Conservation (phyloP, 2,113 vertebrate genomes). For the Rhinolophus ferrumequinum region DNA sequence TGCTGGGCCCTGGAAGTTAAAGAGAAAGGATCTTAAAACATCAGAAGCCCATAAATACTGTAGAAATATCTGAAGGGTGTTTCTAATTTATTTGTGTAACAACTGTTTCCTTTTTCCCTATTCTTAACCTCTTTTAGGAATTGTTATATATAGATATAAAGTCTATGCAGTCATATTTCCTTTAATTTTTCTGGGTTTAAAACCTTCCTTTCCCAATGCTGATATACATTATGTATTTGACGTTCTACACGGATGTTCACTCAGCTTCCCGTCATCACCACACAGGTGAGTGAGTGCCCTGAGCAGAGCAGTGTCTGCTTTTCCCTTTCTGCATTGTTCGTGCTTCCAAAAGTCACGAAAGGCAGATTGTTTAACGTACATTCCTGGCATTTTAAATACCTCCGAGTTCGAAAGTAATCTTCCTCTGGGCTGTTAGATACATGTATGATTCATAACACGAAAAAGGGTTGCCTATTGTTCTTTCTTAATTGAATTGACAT, state of each 20-base stretch:
- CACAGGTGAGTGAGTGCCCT: background rate
- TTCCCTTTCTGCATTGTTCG: background rate
- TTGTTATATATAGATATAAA: background rate
- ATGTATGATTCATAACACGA: slow-evolving; percentile 48
- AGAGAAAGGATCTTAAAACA: slow-evolving; percentile 2
- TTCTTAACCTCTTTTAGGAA: background rate
- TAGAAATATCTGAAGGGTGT: background rate
- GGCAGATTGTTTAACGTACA: background rate
- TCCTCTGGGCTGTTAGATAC: slow-evolving; percentile 25
- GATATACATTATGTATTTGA: background rate
- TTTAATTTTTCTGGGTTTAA: slow-evolving; percentile 41
- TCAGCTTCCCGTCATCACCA: background rate
- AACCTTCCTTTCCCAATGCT: background rate
- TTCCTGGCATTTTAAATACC: slow-evolving; percentile 47
- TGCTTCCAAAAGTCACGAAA: slow-evolving; percentile 36
- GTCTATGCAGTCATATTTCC: background rate
- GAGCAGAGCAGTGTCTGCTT: background rate
- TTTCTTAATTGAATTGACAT: slow-evolving; percentile 38
- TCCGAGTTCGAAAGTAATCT: slow-evolving; percentile 36
- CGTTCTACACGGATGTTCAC: background rate
- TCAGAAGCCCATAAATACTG: background rate
- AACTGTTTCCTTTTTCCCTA: background rate
- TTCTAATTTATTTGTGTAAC: slow-evolving; percentile 36
- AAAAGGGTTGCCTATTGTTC: slow-evolving; percentile 24
- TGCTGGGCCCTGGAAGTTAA: background rate